phyloP scores from a whole-genome alignment of 2,888 invertebrate genomes.

The Tetranychus piercei region DNA sequence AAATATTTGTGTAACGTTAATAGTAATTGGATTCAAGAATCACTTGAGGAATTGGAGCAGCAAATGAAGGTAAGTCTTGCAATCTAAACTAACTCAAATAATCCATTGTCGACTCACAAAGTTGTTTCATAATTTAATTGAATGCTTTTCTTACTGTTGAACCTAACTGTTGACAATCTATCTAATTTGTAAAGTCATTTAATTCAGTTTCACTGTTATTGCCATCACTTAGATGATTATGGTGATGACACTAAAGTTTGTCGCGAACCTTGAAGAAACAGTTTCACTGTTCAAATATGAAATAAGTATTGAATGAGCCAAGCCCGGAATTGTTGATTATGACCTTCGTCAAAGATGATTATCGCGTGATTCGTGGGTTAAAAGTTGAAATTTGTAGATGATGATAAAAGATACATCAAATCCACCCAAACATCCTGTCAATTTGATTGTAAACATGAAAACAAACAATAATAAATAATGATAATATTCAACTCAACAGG shows the following conservation, averaged over 20 bases:
- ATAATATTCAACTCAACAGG: neutral
- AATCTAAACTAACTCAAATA: neutral
- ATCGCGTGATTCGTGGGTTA: neutral
- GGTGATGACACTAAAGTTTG: too few species aligned
- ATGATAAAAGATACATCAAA: neutral
- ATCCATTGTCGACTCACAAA: neutral
- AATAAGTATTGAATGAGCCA: constrained; percentile 13
- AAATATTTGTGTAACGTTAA: neutral
- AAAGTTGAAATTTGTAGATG: constrained; percentile 3
- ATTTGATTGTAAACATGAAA: neutral
- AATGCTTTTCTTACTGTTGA: too few species aligned
- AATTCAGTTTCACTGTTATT: too few species aligned
- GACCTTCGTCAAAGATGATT: constrained; percentile 6
- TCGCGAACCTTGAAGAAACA: neutral
- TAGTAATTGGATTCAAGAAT: neutral
- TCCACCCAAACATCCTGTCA: neutral
- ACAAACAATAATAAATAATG: neutral
- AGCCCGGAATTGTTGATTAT: constrained; percentile 5
- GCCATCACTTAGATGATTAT: too few species aligned
- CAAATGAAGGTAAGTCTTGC: constrained; percentile 40
- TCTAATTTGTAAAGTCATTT: too few species aligned
- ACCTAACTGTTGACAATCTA: too few species aligned
- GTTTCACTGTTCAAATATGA: neutral
- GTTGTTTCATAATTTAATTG: too few species aligned
- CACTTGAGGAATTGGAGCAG: constrained; percentile 48